These are phyloP conservation scores for Felis chaus DNA, from an alignment of 2,113 vertebrate species.

Conservation along the genomic window DNA sequence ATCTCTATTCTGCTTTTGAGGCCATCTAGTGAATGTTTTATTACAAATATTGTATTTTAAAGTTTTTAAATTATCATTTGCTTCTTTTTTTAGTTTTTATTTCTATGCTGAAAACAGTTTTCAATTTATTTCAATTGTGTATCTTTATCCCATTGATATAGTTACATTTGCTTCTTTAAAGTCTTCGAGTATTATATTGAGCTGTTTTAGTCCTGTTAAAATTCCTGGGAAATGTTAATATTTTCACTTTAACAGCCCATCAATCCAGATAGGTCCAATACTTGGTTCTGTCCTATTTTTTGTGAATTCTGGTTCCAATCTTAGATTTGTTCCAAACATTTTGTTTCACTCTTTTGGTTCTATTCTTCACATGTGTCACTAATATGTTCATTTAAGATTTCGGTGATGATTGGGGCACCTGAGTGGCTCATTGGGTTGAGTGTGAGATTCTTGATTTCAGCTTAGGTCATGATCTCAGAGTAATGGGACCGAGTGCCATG, in stretches of 20 bases:
- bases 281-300: background rate
- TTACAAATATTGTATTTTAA: background rate
- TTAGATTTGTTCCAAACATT: background rate
- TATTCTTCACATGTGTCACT: background rate
- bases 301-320: background rate
- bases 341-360: background rate
- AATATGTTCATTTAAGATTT: background rate
- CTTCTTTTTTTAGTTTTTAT: background rate
- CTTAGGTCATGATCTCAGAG: too few relatives aligned
- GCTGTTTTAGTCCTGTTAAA: background rate
- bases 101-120: background rate
- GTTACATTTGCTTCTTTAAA: background rate
- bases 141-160: background rate
- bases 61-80: background rate
- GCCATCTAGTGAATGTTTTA: background rate
- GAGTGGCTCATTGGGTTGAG: too few relatives aligned
- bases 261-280: background rate
- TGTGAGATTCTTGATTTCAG: too few relatives aligned
- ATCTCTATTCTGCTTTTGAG: background rate
- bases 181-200: background rate
- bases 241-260: background rate
- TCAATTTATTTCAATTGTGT: background rate
- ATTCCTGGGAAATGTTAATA: background rate
- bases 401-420: background rate
- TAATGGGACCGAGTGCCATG: too few relatives aligned